Percentiles rank a stretch among this genome's conserved stretches.
phyloP scores from a whole-genome alignment of 2,797 vertebrate species.

The Paguma larvata region DNA sequence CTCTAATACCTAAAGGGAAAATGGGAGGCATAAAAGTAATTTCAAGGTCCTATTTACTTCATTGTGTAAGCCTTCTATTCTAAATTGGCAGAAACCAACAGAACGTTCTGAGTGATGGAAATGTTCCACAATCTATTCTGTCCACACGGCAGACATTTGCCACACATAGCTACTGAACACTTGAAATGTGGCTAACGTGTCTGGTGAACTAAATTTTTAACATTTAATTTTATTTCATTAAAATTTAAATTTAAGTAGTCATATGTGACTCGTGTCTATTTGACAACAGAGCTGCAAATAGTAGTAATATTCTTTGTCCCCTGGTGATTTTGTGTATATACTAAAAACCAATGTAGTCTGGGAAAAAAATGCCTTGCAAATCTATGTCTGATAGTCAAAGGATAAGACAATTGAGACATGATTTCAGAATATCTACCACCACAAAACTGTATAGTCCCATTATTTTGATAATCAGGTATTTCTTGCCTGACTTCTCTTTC shows the following conservation, averaged over 20 bases:
- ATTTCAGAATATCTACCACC: neutral
- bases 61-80: neutral
- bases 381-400: neutral
- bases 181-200: neutral
- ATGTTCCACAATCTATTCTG: neutral
- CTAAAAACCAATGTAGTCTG: neutral
- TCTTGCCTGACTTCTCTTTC: conserved; percentile 33
- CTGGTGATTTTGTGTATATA: neutral
- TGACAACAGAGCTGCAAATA: neutral
- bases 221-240: neutral
- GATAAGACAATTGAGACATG: neutral
- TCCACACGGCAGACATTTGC: neutral
- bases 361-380: neutral
- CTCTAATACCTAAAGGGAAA: conserved; percentile 14
- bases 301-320: neutral
- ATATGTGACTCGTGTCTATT: neutral
- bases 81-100: neutral
- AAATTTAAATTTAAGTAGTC: conserved; percentile 15
- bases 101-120: neutral
- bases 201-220: neutral
- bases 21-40: neutral
- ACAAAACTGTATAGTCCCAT: neutral
- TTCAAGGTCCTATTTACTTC: neutral
- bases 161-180: neutral
- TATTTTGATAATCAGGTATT: neutral